Base-by-base conservation (phyloP, 92 coral and sea anemone species). In the Parazoanthus swiftii region DNA sequence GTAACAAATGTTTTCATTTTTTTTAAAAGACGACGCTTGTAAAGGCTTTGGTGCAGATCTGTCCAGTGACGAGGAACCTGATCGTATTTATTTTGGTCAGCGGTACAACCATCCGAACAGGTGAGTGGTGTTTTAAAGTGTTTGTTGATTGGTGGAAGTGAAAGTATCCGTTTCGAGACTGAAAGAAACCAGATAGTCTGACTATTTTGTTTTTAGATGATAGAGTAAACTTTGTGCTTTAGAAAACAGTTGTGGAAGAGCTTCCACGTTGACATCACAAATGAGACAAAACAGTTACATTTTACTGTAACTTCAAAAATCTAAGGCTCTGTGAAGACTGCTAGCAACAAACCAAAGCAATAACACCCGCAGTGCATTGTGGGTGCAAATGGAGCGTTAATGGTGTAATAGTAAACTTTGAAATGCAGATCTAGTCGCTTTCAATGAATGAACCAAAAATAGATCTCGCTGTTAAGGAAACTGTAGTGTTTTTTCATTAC, bases 11-110 rank as follows among this genome's bases (percentile, higher is more conserved):
- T 59, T 42, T n/a, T 25, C 21, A 39, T 16, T 83, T 83, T 25
- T 21, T 38, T 42, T 54, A 48, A 68, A 39, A 84, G 87, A 84
- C 26, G 87, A 84, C 23, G 18, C 46, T 23, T 84, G 56, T 73
- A 46, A 6, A 72, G 87, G 87, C 18, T 93, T 95, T 87, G 95
- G 93, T 43, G 95, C 92, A 83, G 90, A 90, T 48, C 58, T 89
- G 14, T 90, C 95, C 37, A 92, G 90, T 50, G 94, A 87, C 66
- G 94, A 92, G 23, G 92, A 91, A 84, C 56, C 78, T 10, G 87
- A 84, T 67, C 87, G 44, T 37, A 35, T 48, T 44, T 84, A 84
- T 33, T 71, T 70, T 35, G 87, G 79, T 42, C 74, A 84, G 79
- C 68, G 50, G 59, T 84, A 71, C 58, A 71, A 84, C 66, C 65